Evolutionary conservation across 2,888 invertebrate genomes (phyloP).

Genomic region (Clusia tigrina): DNA sequence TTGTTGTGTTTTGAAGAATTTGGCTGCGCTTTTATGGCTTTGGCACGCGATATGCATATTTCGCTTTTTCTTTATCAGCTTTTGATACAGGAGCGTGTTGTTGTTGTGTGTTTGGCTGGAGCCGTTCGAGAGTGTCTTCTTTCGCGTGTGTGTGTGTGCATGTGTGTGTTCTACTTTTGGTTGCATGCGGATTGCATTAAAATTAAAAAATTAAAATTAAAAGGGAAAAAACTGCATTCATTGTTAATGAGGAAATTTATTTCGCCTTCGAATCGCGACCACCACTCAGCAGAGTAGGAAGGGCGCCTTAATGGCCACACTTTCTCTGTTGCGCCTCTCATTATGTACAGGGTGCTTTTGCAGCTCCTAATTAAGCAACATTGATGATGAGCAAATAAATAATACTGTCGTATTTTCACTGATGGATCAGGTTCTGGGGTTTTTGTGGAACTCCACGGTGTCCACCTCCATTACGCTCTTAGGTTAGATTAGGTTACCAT

Average conservation of each 20-base stretch:
- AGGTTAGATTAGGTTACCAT: too few relatives aligned
- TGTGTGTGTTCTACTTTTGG: conserved; percentile 6
- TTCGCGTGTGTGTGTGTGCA: too few relatives aligned
- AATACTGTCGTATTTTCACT: too few relatives aligned
- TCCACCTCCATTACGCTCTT: too few relatives aligned
- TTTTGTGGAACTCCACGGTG: too few relatives aligned
- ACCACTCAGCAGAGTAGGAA: not conserved
- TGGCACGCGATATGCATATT: conserved; percentile 31
- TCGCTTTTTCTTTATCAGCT: not conserved
- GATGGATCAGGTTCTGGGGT: too few relatives aligned
- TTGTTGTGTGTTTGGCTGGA: not conserved
- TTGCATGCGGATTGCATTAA: not conserved
- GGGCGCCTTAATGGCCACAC: not conserved
- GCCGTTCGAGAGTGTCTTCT: not conserved
- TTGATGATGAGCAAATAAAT: too few relatives aligned
- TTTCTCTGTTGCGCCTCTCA: not conserved
- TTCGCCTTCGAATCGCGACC: too few relatives aligned
- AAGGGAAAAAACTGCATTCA: not conserved
- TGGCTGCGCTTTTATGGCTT: conserved; percentile 25
- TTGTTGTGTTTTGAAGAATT: conserved; percentile 3
- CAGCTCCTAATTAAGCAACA: too few relatives aligned
- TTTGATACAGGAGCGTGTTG: not conserved
- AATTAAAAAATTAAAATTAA: not conserved
- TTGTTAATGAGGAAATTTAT: not conserved
- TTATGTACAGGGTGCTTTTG: too few relatives aligned